A percentile compares a stretch with the other conserved stretches of the same genome.
Conservation (phyloP, 2,113 vertebrate genomes). For the Phainopepla nitens region DNA sequence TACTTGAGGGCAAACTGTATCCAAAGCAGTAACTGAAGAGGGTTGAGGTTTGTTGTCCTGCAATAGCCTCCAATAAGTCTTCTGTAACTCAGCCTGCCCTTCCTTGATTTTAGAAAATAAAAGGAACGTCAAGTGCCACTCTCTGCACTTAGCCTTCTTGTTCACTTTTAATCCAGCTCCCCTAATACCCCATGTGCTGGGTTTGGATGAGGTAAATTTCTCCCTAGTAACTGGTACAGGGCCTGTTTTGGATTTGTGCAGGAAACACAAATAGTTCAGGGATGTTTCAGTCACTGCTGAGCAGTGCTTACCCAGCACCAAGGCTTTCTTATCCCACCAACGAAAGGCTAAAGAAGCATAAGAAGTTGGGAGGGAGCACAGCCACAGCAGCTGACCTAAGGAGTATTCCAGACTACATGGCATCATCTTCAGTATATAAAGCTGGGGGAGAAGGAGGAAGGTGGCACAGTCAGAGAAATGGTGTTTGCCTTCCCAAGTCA, state of each 20-base stretch:
- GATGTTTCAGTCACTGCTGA: not conserved
- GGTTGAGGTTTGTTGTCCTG: fast-evolving
- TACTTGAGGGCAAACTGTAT: not conserved
- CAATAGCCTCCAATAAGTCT: not conserved
- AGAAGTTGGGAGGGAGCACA: not conserved
- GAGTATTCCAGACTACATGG: not conserved
- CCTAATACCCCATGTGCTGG: fast-evolving
- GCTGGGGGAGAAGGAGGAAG: not conserved
- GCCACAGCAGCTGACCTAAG: not conserved
- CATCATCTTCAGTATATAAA: not conserved
- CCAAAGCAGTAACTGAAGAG: not conserved
- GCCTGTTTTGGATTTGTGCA: not conserved
- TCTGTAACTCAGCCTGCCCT: not conserved
- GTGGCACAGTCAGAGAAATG: not conserved
- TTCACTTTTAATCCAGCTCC: not conserved
- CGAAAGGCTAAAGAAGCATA: not conserved
- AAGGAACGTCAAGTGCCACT: not conserved
- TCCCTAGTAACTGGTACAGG: not conserved
- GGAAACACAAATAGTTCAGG: not conserved
- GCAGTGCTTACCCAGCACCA: not conserved
- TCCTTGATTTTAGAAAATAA: not conserved
- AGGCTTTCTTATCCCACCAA: not conserved
- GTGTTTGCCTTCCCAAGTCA: not conserved
- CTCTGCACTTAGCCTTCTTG: not conserved
- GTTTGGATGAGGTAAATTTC: not conserved